Evolutionary conservation across 2,797 vertebrate genomes (phyloP), one percentile per base, ranked within the genome.

Genomic region (Pygocentrus nattereri): DNA sequence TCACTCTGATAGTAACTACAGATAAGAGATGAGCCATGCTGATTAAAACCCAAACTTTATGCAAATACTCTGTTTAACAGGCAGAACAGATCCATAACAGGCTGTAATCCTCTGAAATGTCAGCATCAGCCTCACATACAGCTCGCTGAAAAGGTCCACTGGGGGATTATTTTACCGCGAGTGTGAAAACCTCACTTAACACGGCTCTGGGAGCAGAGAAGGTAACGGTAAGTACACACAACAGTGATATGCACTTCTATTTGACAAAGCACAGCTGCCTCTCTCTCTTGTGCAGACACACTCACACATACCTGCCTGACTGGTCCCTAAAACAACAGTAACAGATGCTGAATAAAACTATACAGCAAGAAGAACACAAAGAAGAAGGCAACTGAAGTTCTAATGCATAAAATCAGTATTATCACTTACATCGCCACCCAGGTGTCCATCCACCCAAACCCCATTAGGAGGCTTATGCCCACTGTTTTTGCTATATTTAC

Each of bases 1-100:
- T 74, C 41, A 50, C 31, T 67, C 30, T 68, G 41, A 74, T 50
- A 52, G 4, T 25, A 64, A 77, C 50, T 25, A 56, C 30, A 69
- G 72, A 52, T 50, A 34, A 74, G 54, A 76, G 54, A 69, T 76
- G 59, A 76, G 52, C 27, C 64, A 34, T 23, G 23, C 72, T 70
- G 52, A 76, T 68, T 50, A 54, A 72, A 72, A 25, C 31, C 18
- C 11, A 38, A 38, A 38, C 18, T 11, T 41, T 15, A 67, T 30
- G 59, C 47, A 34, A 74, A 65, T 73, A 41, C 47, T 16, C 7
- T 1, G 58, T 47, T 65, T 65, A 64, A 56, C 70, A 41, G 34
- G 34, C 71, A 16, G 38, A 47, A 67, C 50, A 49, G 38, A 25
- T 69, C 62, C n/a, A 69, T 50, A 69, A 47, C 23, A 34, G 16